Evolutionary conservation across 1,140 invertebrate genomes (phyloP).

Genomic region (Coptotermes formosanus): DNA sequence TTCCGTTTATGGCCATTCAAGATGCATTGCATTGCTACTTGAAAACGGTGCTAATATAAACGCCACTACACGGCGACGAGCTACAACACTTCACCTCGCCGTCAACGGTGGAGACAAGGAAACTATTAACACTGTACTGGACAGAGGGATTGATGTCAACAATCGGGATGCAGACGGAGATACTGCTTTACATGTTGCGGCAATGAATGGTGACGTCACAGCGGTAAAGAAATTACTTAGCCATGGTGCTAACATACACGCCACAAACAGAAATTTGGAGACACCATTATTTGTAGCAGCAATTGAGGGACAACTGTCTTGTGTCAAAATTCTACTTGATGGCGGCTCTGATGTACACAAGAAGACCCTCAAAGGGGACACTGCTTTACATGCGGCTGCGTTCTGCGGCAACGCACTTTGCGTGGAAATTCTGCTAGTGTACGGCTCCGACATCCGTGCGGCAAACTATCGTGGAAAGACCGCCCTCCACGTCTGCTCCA

Average conservation of each 20-base stretch:
- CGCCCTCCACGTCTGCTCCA: slow-evolving; percentile 23
- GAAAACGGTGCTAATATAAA: neutral
- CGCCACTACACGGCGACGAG: neutral
- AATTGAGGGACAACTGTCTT: neutral
- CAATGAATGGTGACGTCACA: neutral
- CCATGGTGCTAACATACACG: neutral
- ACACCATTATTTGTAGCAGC: neutral
- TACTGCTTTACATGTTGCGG: neutral
- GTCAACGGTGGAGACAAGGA: neutral
- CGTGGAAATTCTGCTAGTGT: slow-evolving; percentile 54
- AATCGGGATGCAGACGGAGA: neutral
- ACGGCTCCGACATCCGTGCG: slow-evolving; percentile 58
- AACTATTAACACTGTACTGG: neutral
- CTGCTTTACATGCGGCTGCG: neutral
- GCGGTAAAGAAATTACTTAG: neutral
- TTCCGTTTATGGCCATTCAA: neutral
- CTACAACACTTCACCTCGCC: neutral
- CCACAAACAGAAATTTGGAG: neutral
- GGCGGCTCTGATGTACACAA: neutral
- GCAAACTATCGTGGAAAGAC: slow-evolving; percentile 53
- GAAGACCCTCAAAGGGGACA: neutral
- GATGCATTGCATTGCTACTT: neutral
- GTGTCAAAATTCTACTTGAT: neutral
- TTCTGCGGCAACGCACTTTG: slow-evolving; percentile 49
- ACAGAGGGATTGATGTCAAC: neutral